Conservation (phyloP, 2,888 invertebrate genomes). For the Cryptus viduatorius region DNA sequence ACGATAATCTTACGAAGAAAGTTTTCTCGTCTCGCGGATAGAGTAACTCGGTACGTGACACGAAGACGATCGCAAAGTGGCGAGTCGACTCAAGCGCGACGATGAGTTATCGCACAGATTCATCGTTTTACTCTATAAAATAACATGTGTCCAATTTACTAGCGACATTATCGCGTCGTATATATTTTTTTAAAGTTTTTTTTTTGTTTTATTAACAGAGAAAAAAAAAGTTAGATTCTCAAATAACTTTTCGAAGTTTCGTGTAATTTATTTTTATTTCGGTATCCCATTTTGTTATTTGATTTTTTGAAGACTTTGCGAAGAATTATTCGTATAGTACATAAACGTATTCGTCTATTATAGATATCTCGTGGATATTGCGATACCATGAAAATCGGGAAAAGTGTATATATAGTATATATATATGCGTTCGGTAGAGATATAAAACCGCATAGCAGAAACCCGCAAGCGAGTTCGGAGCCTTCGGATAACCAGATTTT, state of each 20-base stretch:
- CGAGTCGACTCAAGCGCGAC: slow-evolving; percentile 2
- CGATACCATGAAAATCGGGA: slow-evolving; percentile 54
- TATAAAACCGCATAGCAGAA: slow-evolving; percentile 66
- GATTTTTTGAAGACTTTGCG: slow-evolving; percentile 16
- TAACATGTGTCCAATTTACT: too few species aligned
- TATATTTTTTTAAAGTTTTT: too few species aligned
- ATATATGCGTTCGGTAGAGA: slow-evolving; percentile 36
- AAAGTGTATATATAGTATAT: not conserved
- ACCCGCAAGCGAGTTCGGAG: slow-evolving; percentile 48
- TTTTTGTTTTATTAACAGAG: too few species aligned
- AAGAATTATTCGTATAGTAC: slow-evolving; percentile 49
- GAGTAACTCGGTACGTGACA: not conserved
- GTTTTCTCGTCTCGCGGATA: slow-evolving; percentile 24
- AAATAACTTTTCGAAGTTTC: too few species aligned
- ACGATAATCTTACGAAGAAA: slow-evolving; percentile 56
- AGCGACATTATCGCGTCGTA: too few species aligned
- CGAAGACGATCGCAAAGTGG: not conserved
- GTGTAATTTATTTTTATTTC: too few species aligned
- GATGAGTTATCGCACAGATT: not conserved
- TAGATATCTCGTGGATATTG: slow-evolving; percentile 53
- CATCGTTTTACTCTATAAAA: too few species aligned
- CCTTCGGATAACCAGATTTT: slow-evolving; percentile 72
- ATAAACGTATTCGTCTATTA: slow-evolving; percentile 23
- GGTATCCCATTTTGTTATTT: not conserved
- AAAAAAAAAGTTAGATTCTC: too few species aligned